Evolutionary conservation across 2,888 invertebrate genomes (phyloP), one percentile per base, ranked within the genome.

Genomic region (Aquatica leii): DNA sequence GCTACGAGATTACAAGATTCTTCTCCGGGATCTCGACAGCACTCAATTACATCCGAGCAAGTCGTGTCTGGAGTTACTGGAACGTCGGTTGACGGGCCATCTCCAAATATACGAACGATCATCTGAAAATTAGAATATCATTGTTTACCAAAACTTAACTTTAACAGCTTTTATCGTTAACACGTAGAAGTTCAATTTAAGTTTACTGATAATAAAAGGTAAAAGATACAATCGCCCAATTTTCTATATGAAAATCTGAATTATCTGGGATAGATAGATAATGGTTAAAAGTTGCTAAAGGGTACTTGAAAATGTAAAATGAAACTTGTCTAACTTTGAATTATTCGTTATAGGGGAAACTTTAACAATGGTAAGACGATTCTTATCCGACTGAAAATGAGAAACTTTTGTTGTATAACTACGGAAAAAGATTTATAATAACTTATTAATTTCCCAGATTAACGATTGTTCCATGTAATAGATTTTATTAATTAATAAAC

Each of bases 31-130:
- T 88, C 88, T 55, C 88, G 83, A 72, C 88, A 87, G 76, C 88
- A 88, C 73, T 88, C 88, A 68, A 87, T 84, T 65, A 88, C 86
- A 75, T 88, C 88, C 18, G 84, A 85, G 70, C 86, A 86, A 59
- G 86, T 88, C 65, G 87, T 88, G 77, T 86, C 85, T 59, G 88
- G 88, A 17, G 87, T 88, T 65, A 88, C 86, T 18, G 88, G 88
- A 72, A 89, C 88, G 75, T 85, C 85, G 17, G 86, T 86, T 66
- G 83, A 75, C 21, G 75, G 74, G 76, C 85, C 86, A 71, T 81
- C 82, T 81, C 86, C 87, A 82, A 87, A 86, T 81, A 88, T 88
- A 70, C 87, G 84, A 78, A 88, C 86, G 80, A 89, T 88, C 86
- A 88, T 87, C 88, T 89, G 83, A 0, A 80, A 58, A 21, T 50